These are phyloP conservation scores for Lasius platythorax DNA, from an alignment of 2,888 invertebrate genomes.

Conservation along the genomic window DNA sequence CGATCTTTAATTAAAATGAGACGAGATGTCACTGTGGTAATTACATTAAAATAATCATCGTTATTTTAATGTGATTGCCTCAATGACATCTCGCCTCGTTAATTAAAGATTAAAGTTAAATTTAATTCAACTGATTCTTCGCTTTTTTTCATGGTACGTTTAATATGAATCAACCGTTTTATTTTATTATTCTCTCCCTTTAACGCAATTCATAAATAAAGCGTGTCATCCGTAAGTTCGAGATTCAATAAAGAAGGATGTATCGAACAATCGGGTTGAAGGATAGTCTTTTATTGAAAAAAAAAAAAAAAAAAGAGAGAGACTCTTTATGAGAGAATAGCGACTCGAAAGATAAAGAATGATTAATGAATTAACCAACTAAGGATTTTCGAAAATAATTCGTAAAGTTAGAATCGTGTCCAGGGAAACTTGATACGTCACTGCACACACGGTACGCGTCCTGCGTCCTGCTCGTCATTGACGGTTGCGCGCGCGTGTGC, in stretches of 20 bases:
- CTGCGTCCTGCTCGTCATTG: constrained; percentile 57
- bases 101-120: background rate
- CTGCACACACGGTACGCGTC: constrained; percentile 10
- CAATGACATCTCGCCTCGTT: background rate
- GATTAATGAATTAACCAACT: background rate
- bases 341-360: background rate
- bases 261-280: background rate
- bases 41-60: background rate
- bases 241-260: background rate
- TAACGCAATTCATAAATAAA: background rate
- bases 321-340: background rate
- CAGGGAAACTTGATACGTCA: background rate
- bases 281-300: background rate
- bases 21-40: background rate
- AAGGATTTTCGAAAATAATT: background rate
- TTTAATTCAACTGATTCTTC: background rate
- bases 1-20: background rate
- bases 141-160: background rate
- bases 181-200: background rate
- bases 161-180: background rate
- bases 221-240: background rate
- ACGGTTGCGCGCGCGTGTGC: constrained; percentile 17
- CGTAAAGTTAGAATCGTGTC: background rate
- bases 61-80: no score
- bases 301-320: background rate